A percentile compares a stretch with the other conserved stretches of the same genome.
These are phyloP conservation scores for Trichoplusia ni DNA, from an alignment of 1,140 invertebrate genomes.

Conservation along the genomic window DNA sequence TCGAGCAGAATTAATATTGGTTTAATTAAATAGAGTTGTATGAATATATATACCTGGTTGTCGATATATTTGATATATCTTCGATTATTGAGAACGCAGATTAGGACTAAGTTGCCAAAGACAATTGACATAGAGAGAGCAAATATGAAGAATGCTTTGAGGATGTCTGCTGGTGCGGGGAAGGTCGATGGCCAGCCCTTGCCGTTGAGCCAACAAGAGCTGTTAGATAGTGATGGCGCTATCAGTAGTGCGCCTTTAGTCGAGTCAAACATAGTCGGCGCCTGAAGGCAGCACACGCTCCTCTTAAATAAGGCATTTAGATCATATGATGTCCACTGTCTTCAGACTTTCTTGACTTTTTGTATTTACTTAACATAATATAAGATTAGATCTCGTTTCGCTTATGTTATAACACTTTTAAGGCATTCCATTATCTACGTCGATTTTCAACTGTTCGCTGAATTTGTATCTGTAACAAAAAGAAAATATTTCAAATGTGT, in stretches of 20 bases:
- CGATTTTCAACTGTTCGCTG: too few relatives aligned
- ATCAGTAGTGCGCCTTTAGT: slow-evolving; percentile 84
- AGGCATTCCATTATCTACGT: not conserved
- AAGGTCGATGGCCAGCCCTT: slow-evolving; percentile 83
- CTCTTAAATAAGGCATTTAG: slow-evolving; percentile 77
- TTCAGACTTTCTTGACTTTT: slow-evolving; percentile 31
- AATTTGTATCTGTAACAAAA: slow-evolving; percentile 22
- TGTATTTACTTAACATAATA: not conserved
- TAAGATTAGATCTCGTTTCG: not conserved
- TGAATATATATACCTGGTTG: slow-evolving; percentile 85
- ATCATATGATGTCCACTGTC: slow-evolving; percentile 48
- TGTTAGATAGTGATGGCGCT: slow-evolving; percentile 89
- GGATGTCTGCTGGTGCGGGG: slow-evolving; percentile 85
- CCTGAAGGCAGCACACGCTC: slow-evolving; percentile 68
- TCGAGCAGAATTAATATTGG: too few relatives aligned
- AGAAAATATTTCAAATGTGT: not conserved
- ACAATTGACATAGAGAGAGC: slow-evolving; percentile 88
- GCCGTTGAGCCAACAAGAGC: slow-evolving; percentile 87
- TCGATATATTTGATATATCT: slow-evolving; percentile 92
- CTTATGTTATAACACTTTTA: not conserved
- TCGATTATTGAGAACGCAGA: slow-evolving; percentile 90
- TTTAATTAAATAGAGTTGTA: not conserved
- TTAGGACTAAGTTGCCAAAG: slow-evolving; percentile 89
- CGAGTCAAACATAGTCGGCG: slow-evolving; percentile 82
- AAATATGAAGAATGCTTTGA: slow-evolving; percentile 89